Base-by-base conservation (phyloP, 2,888 invertebrate genomes). In the Campoletis raptor region DNA sequence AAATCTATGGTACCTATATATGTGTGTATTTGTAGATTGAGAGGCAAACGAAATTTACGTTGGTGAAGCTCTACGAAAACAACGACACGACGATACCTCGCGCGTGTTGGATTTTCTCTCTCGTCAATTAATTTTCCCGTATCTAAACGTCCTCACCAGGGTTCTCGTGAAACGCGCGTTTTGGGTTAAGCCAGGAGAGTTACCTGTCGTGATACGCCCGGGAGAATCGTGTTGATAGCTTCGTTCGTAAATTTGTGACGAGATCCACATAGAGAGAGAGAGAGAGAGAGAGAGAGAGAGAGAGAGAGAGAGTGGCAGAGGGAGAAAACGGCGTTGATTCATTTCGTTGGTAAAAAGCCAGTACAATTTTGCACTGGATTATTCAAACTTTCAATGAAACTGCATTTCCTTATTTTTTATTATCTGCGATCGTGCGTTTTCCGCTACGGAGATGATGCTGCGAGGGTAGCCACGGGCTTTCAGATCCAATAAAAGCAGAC, bases 341-440 rank as follows among this genome's bases (percentile, higher is more conserved):
- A 77, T 74, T 81, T 72, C 72, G 79, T 70, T 76, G 76, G 85
- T 70, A 72, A 61, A 69, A 77, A 66, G 40, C 48, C 78, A 73
- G 67, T 74, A 45, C 45, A 69, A 40, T 76, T 70, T 69, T 57
- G 30, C 67, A 40, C 30, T 72, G 69, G 76, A 77, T 80, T 77
- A 81, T 86, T 80, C 52, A 83, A 83, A 85, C 77, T 85, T 85
- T 85, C 67, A 67, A 86, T 86, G 78, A 81, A 86, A 73, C 57
- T 52, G 73, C 67, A 66, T 81, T 67, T 66, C 18, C 7, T 36
- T 6, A 36, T 64, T 66, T 67, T 66, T 80, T 70, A 15, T 74
- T 67, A 64, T 40, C 30, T 12, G 42, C 40, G 61, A 66, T 57
- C 54, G 52, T 37, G 45, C 45, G 72, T 30, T 81, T 52, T 52